phyloP scores from a whole-genome alignment of 2,113 vertebrate species.

The Zingel zingel region DNA sequence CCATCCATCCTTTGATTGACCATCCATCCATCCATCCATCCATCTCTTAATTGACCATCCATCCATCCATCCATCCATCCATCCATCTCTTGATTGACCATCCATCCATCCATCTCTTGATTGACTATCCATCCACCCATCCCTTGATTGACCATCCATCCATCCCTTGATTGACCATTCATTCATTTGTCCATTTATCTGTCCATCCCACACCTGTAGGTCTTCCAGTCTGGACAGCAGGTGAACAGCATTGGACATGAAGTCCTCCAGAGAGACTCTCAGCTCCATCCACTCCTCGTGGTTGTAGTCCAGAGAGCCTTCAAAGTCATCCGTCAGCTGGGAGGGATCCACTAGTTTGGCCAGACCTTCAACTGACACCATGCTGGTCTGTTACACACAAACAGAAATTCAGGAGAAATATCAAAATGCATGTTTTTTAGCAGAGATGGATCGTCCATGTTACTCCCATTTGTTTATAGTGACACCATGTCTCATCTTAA shows the following conservation, averaged over 20 bases:
- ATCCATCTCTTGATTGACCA: not conserved
- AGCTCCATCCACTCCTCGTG: slow-evolving; percentile 98
- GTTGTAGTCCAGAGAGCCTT: slow-evolving; percentile 97
- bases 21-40: not conserved
- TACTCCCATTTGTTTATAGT: no score
- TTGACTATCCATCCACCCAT: no score
- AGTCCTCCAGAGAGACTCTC: slow-evolving; percentile 94
- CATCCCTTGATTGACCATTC: not conserved
- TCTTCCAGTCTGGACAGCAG: slow-evolving; percentile 95
- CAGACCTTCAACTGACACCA: slow-evolving; percentile 98
- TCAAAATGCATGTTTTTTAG: not conserved
- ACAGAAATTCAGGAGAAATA: not conserved
- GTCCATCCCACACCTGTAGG: slow-evolving; percentile 82
- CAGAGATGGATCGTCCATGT: not conserved
- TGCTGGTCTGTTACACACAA: slow-evolving; percentile 89
- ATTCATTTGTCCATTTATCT: not conserved
- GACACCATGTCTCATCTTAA: no score
- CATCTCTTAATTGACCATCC: not conserved
- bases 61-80: not conserved
- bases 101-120: not conserved
- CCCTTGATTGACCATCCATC: no score
- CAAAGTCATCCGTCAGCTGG: slow-evolving; percentile 97
- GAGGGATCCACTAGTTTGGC: slow-evolving; percentile 97
- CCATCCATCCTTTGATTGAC: no score
- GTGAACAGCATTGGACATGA: slow-evolving; percentile 95